A percentile compares a stretch with the other conserved stretches of the same genome.
Conservation (phyloP, 2,888 invertebrate genomes). For the Gymnoscelis rufifasciata region DNA sequence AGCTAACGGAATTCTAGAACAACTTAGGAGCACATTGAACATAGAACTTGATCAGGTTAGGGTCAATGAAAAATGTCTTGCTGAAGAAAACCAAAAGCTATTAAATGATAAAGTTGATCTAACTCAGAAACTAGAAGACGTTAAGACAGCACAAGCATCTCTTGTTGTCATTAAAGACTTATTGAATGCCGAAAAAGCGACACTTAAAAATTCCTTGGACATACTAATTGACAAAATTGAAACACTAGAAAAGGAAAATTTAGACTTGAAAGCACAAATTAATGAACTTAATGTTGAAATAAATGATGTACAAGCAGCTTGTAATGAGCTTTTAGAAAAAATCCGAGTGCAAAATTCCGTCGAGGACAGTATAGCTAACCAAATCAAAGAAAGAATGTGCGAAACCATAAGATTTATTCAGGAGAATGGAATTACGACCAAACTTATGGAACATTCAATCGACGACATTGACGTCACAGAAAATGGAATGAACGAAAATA, state of each 20-base stretch:
- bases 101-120: conserved; percentile 5
- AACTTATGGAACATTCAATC: neutral
- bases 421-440: conserved; percentile 10
- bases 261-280: neutral
- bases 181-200: conserved; percentile 14
- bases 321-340: conserved; percentile 1
- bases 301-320: conserved; percentile 1
- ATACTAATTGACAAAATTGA: conserved; percentile 4
- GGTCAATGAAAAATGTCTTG: conserved; percentile 9
- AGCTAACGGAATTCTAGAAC: neutral
- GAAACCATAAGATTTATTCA: conserved; percentile 16
- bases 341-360: conserved; percentile 1
- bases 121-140: conserved; percentile 4
- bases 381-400: conserved; percentile 20
- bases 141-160: conserved; percentile 2
- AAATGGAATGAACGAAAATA: conserved; percentile 15
- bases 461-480: neutral
- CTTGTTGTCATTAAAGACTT: conserved; percentile 8
- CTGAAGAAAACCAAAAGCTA: conserved; percentile 13
- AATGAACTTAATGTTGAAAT: conserved; percentile 4
- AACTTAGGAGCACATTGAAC: conserved; percentile 10
- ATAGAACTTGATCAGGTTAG: conserved; percentile 11
- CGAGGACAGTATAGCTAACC: conserved; percentile 16
- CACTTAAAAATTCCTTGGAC: conserved; percentile 8
- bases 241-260: conserved; percentile 5